Evolutionary conservation across 1,140 invertebrate genomes (phyloP).

Genomic region (Neodiprion virginianus): DNA sequence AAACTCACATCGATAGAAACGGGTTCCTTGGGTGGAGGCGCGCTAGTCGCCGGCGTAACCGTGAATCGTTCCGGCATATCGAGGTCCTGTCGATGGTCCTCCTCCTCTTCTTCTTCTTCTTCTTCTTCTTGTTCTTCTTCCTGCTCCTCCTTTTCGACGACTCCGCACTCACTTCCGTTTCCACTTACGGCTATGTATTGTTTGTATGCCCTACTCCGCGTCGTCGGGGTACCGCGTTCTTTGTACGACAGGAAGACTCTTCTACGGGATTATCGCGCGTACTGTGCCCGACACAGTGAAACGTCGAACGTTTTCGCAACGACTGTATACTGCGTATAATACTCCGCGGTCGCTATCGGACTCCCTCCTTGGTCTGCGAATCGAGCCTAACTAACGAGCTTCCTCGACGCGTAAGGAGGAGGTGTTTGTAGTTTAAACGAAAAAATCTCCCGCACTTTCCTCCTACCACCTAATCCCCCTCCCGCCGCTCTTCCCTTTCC

Average conservation of each 20-base stretch:
- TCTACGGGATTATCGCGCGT: too few relatives aligned
- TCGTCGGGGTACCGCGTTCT: neutral
- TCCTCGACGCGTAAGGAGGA: neutral
- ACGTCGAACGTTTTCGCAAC: too few relatives aligned
- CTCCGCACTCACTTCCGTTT: neutral
- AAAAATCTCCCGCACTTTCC: constrained; percentile 36
- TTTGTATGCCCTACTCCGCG: neutral
- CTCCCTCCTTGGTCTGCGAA: neutral
- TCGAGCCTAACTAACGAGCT: neutral
- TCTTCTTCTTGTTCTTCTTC: neutral
- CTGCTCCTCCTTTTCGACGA: neutral
- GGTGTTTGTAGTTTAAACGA: neutral
- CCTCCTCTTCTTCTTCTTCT: neutral
- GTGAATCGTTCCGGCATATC: constrained; percentile 41
- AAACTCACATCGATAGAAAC: constrained; percentile 32
- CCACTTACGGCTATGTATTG: neutral
- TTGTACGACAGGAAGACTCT: neutral
- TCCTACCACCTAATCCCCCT: neutral
- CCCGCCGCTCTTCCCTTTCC: neutral
- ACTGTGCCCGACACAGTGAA: too few relatives aligned
- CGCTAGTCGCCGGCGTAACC: constrained; percentile 42
- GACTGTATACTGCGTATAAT: too few relatives aligned
- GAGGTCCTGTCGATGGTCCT: neutral
- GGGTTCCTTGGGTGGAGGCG: constrained; percentile 27
- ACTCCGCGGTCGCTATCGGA: neutral